phyloP scores from a whole-genome alignment of 2,888 invertebrate genomes.

The Drosophila koepferae region DNA sequence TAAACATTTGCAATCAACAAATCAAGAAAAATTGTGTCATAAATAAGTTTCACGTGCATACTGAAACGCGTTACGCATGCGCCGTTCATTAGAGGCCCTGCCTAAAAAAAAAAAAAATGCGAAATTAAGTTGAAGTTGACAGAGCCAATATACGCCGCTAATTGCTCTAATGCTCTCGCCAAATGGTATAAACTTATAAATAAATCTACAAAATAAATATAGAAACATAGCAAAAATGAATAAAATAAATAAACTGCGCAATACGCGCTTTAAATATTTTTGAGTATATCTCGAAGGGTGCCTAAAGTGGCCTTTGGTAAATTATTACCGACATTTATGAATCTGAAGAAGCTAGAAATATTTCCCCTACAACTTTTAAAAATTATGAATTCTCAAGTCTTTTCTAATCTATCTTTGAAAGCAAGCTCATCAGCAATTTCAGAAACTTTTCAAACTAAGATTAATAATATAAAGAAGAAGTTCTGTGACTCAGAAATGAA shows the following conservation, averaged over 20 bases:
- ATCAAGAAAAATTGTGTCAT: conserved; percentile 17
- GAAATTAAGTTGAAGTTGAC: conserved; percentile 24
- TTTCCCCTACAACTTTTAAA: no score
- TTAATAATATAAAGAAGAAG: no score
- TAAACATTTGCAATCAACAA: conserved; percentile 23
- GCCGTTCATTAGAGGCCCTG: conserved; percentile 41
- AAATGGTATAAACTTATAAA: conserved; percentile 12
- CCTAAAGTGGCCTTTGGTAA: not conserved
- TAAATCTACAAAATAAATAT: conserved; percentile 6
- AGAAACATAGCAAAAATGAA: not conserved
- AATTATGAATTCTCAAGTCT: no score
- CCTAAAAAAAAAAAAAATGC: not conserved
- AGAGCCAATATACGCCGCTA: conserved; percentile 32
- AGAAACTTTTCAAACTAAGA: not conserved
- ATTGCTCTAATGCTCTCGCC: conserved; percentile 43
- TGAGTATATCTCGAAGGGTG: not conserved
- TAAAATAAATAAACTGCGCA: not conserved
- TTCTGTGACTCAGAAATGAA: no score
- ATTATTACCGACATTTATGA: no score
- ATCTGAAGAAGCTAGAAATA: no score
- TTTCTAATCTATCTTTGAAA: not conserved
- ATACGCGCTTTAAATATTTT: not conserved
- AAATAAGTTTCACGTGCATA: conserved; percentile 59
- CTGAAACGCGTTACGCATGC: conserved; percentile 47
- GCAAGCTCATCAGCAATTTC: not conserved